Evolutionary conservation across 2,797 vertebrate genomes (phyloP).

Genomic region (Gallinago stenura): DNA sequence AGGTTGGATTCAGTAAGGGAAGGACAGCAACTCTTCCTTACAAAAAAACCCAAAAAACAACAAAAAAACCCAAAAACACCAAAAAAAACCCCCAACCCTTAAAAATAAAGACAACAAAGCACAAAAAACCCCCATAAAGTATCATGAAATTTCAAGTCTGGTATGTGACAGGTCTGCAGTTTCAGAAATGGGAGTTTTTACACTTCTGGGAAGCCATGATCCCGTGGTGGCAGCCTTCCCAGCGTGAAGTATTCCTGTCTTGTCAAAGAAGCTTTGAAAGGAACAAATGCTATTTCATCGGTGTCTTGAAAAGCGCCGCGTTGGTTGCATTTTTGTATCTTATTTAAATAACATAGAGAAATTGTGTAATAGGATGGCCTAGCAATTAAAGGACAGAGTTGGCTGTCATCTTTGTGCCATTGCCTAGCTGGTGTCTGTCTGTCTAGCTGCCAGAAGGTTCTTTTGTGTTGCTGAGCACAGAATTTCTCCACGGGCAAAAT

Average conservation of each 20-base stretch:
- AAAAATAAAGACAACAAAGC: neutral
- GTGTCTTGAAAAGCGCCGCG: neutral
- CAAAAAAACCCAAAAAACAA: neutral
- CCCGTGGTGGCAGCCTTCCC: neutral
- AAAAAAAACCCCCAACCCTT: too few species aligned
- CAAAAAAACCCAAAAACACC: neutral
- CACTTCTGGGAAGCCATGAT: neutral
- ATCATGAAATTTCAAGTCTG: neutral
- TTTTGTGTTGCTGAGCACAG: neutral
- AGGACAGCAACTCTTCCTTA: neutral
- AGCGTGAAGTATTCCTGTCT: neutral
- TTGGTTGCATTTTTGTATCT: neutral
- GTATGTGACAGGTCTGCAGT: neutral
- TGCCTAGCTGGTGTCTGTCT: neutral
- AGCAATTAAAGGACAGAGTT: constrained; percentile 3
- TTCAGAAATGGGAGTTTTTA: neutral
- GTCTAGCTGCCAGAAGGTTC: constrained; percentile 5
- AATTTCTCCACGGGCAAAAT: constrained; percentile 25
- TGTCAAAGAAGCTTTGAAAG: constrained; percentile 38
- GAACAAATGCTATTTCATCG: constrained; percentile 27
- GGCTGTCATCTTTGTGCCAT: neutral
- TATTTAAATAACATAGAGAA: constrained; percentile 21
- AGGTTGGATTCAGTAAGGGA: neutral
- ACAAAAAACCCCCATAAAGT: neutral
- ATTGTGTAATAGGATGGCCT: neutral